These are phyloP conservation scores for Apotomis betuletana DNA, from an alignment of 2,888 invertebrate species.

Conservation along the genomic window DNA sequence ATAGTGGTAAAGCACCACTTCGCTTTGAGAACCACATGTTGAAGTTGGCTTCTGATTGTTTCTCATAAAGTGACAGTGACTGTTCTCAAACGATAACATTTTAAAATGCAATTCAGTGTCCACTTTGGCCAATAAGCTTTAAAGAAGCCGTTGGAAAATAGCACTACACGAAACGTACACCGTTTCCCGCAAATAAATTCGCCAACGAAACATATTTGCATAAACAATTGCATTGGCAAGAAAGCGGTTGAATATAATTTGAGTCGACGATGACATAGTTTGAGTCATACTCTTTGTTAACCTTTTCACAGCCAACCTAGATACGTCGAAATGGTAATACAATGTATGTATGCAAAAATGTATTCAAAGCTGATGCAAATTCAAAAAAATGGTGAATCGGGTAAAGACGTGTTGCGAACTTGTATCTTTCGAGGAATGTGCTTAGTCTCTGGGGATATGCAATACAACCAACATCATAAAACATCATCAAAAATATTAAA, in stretches of 20 bases:
- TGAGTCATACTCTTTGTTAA: constrained; percentile 36
- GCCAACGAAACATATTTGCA: constrained; percentile 25
- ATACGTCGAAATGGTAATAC: constrained; percentile 26
- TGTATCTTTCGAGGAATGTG: constrained; percentile 16
- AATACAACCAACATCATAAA: too few relatives aligned
- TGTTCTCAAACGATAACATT: too few relatives aligned
- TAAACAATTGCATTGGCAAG: constrained; percentile 20
- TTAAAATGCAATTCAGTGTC: too few relatives aligned
- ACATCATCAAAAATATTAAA: too few relatives aligned
- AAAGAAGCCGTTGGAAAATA: background rate
- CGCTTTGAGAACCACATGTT: too few relatives aligned
- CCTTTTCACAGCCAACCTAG: constrained; percentile 37
- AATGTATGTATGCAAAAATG: constrained; percentile 30
- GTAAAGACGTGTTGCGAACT: constrained; percentile 30
- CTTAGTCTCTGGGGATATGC: background rate
- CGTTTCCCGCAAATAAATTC: constrained; percentile 2
- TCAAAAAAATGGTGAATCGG: constrained; percentile 20
- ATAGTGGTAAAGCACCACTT: too few relatives aligned
- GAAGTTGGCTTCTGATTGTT: too few relatives aligned
- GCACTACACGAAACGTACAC: background rate
- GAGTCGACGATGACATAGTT: constrained; percentile 28
- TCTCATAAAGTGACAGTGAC: too few relatives aligned
- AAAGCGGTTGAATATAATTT: constrained; percentile 25
- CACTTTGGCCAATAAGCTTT: background rate
- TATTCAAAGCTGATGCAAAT: constrained; percentile 36